Percentiles rank a stretch among this genome's conserved stretches.
Evolutionary conservation across 2,888 invertebrate species (phyloP).

Genomic region (Epinotia nisella): DNA sequence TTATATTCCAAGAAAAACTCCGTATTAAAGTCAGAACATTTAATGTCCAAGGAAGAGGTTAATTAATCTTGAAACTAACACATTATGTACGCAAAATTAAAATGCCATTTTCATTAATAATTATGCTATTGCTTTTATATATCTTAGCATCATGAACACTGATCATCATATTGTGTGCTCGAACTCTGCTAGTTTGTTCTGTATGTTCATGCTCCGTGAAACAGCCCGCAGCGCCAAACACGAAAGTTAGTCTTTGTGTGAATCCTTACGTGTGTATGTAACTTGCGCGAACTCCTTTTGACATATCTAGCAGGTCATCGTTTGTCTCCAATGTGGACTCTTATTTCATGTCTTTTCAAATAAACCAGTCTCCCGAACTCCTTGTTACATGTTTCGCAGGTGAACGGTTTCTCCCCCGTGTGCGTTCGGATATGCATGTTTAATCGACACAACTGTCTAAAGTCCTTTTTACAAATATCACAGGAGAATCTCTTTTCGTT

Average conservation of each 20-base stretch:
- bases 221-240: neutral
- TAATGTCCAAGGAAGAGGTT: too few species aligned
- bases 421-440: neutral
- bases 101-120: too few species aligned
- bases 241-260: too few species aligned
- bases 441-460: neutral
- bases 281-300: neutral
- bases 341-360: neutral
- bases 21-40: too few species aligned
- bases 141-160: too few species aligned
- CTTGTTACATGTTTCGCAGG: neutral
- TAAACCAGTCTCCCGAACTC: neutral
- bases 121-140: too few species aligned
- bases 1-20: too few species aligned
- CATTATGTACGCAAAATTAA: too few species aligned
- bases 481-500: neutral
- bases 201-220: neutral
- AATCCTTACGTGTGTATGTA: neutral
- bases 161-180: too few species aligned
- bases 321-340: neutral
- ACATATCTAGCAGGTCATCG: neutral
- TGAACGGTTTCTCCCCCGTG: conserved; percentile 3
- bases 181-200: neutral
- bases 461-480: neutral
- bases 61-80: too few species aligned